Percentiles rank a stretch among this genome's conserved stretches.
These are phyloP conservation scores for Choreutis nemorana DNA, from an alignment of 2,888 invertebrate species.

Conservation along the genomic window DNA sequence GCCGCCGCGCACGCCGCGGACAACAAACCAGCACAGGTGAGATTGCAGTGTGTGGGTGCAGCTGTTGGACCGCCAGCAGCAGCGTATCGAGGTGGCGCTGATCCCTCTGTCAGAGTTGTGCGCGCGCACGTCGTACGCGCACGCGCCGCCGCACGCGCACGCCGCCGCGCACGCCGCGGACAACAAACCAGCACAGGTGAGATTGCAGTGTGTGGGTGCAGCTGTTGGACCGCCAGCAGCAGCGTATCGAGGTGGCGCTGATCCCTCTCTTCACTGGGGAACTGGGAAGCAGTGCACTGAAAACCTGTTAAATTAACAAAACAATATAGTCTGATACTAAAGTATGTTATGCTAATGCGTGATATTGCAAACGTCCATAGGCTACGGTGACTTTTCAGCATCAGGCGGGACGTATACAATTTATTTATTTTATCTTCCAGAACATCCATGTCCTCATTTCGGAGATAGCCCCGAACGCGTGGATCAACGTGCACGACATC, in stretches of 20 bases:
- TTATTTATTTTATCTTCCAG: constrained; percentile 18
- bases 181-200: too few species aligned
- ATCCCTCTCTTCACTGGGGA: too few species aligned
- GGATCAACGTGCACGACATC: constrained; percentile 95
- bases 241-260: constrained; percentile 82
- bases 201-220: constrained; percentile 90
- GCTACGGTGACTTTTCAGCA: too few species aligned
- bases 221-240: constrained; percentile 87
- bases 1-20: too few species aligned
- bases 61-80: constrained; percentile 87
- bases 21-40: too few species aligned
- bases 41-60: constrained; percentile 90
- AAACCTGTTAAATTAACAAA: too few species aligned
- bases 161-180: too few species aligned
- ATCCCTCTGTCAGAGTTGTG: constrained; percentile 82
- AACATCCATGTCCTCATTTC: constrained; percentile 39
- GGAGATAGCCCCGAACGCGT: constrained; percentile 73
- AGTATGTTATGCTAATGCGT: too few species aligned
- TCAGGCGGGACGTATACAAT: background rate
- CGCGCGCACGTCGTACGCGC: constrained; percentile 40
- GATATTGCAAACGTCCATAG: background rate
- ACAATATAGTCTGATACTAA: too few species aligned
- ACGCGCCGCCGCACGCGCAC: constrained; percentile 28
- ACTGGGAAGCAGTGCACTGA: too few species aligned
- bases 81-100: constrained; percentile 82